Conservation (phyloP, 1,140 invertebrate species). For the Berghia stephanieae region DNA sequence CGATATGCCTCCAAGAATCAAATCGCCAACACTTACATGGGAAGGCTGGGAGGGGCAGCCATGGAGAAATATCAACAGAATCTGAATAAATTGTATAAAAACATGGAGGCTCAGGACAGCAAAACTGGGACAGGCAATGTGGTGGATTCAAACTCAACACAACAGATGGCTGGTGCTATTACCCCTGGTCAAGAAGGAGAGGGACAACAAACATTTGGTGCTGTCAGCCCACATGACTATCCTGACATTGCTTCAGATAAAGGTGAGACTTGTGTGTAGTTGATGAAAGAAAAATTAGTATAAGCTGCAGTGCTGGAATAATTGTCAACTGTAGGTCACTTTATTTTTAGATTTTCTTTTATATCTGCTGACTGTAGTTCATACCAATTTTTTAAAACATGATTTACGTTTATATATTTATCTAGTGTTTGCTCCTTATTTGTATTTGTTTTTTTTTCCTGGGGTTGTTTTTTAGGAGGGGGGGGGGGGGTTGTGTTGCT, state of each 20-base stretch:
- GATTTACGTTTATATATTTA: neutral
- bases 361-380: no score
- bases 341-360: no score
- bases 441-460: slow-evolving; percentile 8
- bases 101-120: slow-evolving; percentile 27
- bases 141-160: no score
- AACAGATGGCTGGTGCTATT: neutral
- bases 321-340: no score
- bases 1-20: slow-evolving; percentile 66
- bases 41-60: slow-evolving; percentile 49
- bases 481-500: no score
- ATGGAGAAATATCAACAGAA: slow-evolving; percentile 56
- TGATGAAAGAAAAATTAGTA: neutral
- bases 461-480: no score
- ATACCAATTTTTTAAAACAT: no score
- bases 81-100: slow-evolving; percentile 44
- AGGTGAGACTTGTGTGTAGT: neutral
- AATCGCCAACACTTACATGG: slow-evolving; percentile 66
- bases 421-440: slow-evolving; percentile 12
- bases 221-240: slow-evolving; percentile 47
- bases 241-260: slow-evolving; percentile 63
- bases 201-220: slow-evolving; percentile 41
- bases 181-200: neutral
- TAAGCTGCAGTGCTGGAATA: no score
- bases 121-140: neutral